Evolutionary conservation across 2,797 vertebrate genomes (phyloP), one percentile per base, ranked within the genome.

Genomic region (Tadarida brasiliensis): DNA sequence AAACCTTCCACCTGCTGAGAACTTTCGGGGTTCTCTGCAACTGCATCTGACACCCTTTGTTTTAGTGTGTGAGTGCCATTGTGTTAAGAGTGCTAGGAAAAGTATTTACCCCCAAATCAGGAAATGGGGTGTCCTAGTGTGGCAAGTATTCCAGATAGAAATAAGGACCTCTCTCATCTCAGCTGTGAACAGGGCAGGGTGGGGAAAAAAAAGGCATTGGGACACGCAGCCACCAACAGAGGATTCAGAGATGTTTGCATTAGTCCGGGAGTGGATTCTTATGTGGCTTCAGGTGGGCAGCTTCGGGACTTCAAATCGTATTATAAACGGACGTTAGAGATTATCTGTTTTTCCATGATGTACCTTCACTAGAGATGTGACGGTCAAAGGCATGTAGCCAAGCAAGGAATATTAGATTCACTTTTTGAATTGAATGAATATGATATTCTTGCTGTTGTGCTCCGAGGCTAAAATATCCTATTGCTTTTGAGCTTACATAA

Each of bases 401-500:
- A 63, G 61, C 73, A 63, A 76, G 84, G 73, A 84, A 87, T 77
- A 65, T 78, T 83, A 78, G 63, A 57, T 76, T 92, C 61, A 7
- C 14, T 71, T 91, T 95, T 78, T 91, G 59, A 91, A 84, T 76
- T n/a, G 54, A 85, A 30, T 93, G 86, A 93, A 90, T 91, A 22
- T 57, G 44, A 87, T 96, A 95, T 90, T 91, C 96, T 97, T 96
- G 94, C 74, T 97, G 30, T 56, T 73, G 39, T 26, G 54, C 94
- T 97, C 65, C 33, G 47, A 95, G 83, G 86, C 88, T 97, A 92
- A 97, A 96, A 91, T 80, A 71, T 91, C 92, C 78, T 95, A 65
- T 95, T 97, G 83, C 90, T 97, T 97, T 76, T 87, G 71, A 90
- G 82, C 84, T 97, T 96, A 97, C 94, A 95, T 95, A 83, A 95